Percentiles rank a stretch among this genome's conserved stretches.
These are phyloP conservation scores for Tetragnatha versicolor DNA, from an alignment of 1,140 invertebrate species.

Conservation along the genomic window DNA sequence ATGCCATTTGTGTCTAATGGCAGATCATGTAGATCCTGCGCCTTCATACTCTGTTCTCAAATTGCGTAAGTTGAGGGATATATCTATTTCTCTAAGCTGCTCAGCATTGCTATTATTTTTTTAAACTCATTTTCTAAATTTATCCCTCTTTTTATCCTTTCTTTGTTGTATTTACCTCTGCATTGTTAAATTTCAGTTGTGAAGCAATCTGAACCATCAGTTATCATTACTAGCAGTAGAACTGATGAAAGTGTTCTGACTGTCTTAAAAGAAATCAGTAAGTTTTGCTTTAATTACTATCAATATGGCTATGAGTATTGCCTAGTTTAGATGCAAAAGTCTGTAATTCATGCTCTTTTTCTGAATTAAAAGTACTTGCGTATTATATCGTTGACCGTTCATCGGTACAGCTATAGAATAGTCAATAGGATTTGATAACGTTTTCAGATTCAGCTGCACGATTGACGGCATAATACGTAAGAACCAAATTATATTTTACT, in stretches of 20 bases:
- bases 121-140: background rate
- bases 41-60: constrained; percentile 70
- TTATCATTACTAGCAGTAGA: constrained; percentile 64
- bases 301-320: no score
- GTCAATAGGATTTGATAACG: no score
- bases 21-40: constrained; percentile 70
- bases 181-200: constrained; percentile 64
- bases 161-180: background rate
- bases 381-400: no score
- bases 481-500: no score
- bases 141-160: background rate
- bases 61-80: constrained; percentile 59
- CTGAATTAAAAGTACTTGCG: no score
- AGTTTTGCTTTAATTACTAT: no score
- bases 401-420: no score
- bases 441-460: no score
- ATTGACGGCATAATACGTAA: no score
- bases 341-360: no score
- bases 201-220: constrained; percentile 70
- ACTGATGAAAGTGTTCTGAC: constrained; percentile 62
- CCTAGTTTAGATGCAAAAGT: no score
- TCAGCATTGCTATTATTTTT: background rate
- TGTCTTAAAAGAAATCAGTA: constrained; percentile 26
- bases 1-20: constrained; percentile 69
- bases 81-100: no score